A percentile compares a stretch with the other conserved stretches of the same genome.
phyloP scores from a whole-genome alignment of 2,113 vertebrate genomes.

The Ciconia boyciana region DNA sequence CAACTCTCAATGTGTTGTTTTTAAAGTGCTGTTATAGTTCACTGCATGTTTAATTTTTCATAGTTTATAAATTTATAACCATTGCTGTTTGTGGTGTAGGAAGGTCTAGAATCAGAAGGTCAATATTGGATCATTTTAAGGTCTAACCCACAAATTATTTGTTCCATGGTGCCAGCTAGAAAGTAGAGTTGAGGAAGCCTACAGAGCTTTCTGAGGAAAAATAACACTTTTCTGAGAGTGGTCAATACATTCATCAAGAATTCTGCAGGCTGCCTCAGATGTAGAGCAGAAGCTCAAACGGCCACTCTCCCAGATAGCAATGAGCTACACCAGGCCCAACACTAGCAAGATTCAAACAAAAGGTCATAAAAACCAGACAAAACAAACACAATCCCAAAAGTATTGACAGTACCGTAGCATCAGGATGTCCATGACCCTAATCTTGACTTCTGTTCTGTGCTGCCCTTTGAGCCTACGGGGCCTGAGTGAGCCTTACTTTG shows the following conservation, averaged over 20 bases:
- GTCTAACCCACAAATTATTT: not conserved
- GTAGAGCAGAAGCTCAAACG: not conserved
- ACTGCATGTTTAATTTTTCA: slow-evolving; percentile 56
- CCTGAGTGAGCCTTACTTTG: not conserved
- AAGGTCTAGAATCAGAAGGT: slow-evolving; percentile 25
- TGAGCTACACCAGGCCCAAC: not conserved
- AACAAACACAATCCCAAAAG: not conserved
- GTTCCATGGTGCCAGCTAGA: not conserved
- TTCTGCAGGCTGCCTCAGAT: not conserved
- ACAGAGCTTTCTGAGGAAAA: slow-evolving; percentile 12
- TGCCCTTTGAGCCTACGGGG: not conserved
- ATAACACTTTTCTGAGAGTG: not conserved
- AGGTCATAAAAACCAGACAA: not conserved
- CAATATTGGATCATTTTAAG: slow-evolving; percentile 8
- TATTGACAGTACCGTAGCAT: not conserved
- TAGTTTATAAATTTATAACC: slow-evolving; percentile 60
- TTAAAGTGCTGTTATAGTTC: not conserved
- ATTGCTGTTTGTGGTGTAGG: not conserved
- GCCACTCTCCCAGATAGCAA: not conserved
- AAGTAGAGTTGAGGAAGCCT: not conserved
- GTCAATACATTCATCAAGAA: not conserved
- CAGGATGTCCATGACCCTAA: not conserved
- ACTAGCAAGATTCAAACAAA: not conserved
- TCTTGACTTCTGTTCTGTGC: not conserved
- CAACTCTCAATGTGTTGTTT: not conserved